Base-by-base conservation (phyloP, 2,888 invertebrate species). In the Poecilus cupreus region DNA sequence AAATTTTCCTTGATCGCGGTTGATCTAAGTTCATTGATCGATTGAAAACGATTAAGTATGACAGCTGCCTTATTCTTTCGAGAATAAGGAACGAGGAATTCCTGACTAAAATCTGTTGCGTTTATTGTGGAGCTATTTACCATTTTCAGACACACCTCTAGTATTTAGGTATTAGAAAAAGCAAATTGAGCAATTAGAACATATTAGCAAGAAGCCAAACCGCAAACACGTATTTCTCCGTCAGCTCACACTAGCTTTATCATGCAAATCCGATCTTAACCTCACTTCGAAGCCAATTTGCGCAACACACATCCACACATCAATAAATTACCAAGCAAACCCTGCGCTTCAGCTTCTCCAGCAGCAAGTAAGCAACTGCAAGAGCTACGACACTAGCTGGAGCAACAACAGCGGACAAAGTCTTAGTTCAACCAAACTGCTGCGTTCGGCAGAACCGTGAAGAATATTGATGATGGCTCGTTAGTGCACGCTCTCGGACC, bases 401-500 rank as follows among this genome's bases (percentile, higher is more conserved):
- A 49, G 49, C 16, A 49, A 8, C 18, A 49, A 6, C 10, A 6
- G 16, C 49, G 16, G 32, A 8, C 5, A 3, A 49, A 49, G 49
- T n/a, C 16, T 6, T 6, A 49, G 49, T 49, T 49, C 3, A 8
- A 11, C 16, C 49, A n/a, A 60, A 60, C 60, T 60, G 11, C 60
- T 60, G 24, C 24, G 60, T 60, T 60, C 60, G 60, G 60, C 60
- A 24, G 60, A 60, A 22, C 60, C 13, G 8, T 60, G 60, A 60
- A 60, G 60, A 24, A 24, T 60, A 60, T 60, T 60, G 60, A 60
- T 60, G 60, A 60, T 26, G 49, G 60, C 24, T 60, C n/a, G 60
- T 60, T 60, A 60, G 49, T 49, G 49, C 13, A 11, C 64, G 81
- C 43, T 81, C 64, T 49, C n/a, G 49, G 32, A 32, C 32, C 32